Evolutionary conservation across 1,140 invertebrate genomes (phyloP), one percentile per base, ranked within the genome.

Genomic region (Euglossa dilemma): DNA sequence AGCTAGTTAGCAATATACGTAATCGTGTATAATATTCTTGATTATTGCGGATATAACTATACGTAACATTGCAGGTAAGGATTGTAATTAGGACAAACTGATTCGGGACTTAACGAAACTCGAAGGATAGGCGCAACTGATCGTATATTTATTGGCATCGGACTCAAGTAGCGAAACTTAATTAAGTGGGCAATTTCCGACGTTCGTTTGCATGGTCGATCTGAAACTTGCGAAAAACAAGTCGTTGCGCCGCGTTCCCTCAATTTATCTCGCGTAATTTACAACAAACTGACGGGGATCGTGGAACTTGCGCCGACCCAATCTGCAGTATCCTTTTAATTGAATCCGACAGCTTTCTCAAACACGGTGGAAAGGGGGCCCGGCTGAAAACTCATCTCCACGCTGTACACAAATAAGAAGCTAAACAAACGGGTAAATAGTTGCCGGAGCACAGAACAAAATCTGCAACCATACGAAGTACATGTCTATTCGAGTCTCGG

Each of bases 311-410:
- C n/a, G 0, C 9, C 18, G 28, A 73, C 14, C 69, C 63, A 76
- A 81, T 74, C 72, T 66, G 52, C 23, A 43, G 72, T 20, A 81
- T 81, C 72, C 80, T 76, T 75, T 81, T 76, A 81, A 81, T 81
- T 76, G 72, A 75, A 81, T 81, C 45, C 72, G 63, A 66, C 80
- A 57, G 72, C 52, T 36, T 76, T 18, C 14, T 9, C 52, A 25
- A 76, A 75, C 14, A 45, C 61, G 43, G n/a, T 12, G 11, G 8
- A 56, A 43, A 25, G 43, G 69, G 69, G 25, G 28, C 28, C 54
- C 6, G 6, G 70, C 28, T n/a, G 79, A 81, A 36, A 81, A 81
- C 71, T 81, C 69, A 63, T 80, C 71, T 50, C n/a, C 50, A 25
- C 50, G 28, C 71, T 47, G 61, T 75, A 66, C 36, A 75, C 50